Base-by-base conservation (phyloP, 2,113 vertebrate genomes). In the Nycticebus coucang region DNA sequence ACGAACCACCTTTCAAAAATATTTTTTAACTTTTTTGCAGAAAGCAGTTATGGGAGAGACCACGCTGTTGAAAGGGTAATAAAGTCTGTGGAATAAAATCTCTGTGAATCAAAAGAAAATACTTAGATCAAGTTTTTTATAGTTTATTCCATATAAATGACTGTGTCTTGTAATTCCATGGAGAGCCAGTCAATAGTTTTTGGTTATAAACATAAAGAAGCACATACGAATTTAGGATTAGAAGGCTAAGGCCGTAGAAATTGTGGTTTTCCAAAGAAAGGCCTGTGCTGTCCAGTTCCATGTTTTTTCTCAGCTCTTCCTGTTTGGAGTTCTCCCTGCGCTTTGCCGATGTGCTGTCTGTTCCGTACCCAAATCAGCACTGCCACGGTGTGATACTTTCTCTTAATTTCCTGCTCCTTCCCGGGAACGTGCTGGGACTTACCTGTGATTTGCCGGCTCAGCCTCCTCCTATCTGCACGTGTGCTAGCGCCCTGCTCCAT, bases 381-480 rank as follows among this genome's bases (percentile, higher is more conserved):
- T 95, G 94, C 97, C 95, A 87, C 84, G 94, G 87, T 45, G 91
- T 97, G 97, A 37, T 71, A 4, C 1, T 30, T 60, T 75, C 57
- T 66, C 60, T 89, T 88, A 7, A 21, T 77, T 94, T 59, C 30
- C 33, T 18, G 15, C 5, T 57, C 14, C 24, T 87, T 30, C 53
- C 15, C 24, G 24, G 85, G 60, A n/a, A 1, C 26, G 45, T 50
- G 45, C 45, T 50, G 7, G 9, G 45, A 5, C 19, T 37, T 50
- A 28, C 19, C 33, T 41, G 17, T 84, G 11, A 37, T 28, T 60
- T 66, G 4, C 74, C 35, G 53, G 7, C 68, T 87, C 35, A 22
- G n/a, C 53, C 37, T 92, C 77, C 50, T 53, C 53, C 17, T 17
- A 4, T 60, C 13, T 55, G 11, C 14, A 18, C 24, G 19, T 24